phyloP scores from a whole-genome alignment of 2,888 invertebrate genomes.

The Saturnia japonica region DNA sequence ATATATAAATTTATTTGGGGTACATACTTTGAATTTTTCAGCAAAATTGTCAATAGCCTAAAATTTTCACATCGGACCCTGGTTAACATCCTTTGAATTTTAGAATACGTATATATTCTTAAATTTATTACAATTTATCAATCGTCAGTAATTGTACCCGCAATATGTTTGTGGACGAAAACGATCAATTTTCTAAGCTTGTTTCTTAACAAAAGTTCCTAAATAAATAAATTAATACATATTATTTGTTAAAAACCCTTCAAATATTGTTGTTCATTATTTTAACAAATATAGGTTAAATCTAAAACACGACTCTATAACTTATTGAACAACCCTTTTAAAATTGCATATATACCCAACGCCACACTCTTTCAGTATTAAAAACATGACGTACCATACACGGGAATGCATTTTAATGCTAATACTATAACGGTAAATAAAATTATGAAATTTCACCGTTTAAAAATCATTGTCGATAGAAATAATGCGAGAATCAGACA shows the following conservation, averaged over 20 bases:
- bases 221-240: background rate
- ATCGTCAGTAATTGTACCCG: background rate
- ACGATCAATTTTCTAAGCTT: background rate
- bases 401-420: background rate
- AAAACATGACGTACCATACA: background rate
- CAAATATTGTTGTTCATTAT: background rate
- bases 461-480: background rate
- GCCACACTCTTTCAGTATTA: no score
- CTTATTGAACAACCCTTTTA: background rate
- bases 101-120: slow-evolving; percentile 2
- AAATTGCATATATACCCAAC: background rate
- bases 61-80: slow-evolving; percentile 10
- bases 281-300: background rate
- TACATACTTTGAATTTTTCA: background rate
- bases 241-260: background rate
- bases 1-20: background rate
- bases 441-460: background rate
- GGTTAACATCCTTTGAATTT: background rate
- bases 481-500: background rate
- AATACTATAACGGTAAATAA: background rate
- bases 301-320: background rate
- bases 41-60: slow-evolving; percentile 9
- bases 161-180: background rate
- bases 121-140: background rate
- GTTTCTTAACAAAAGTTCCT: background rate